Base-by-base conservation (phyloP, 2,113 vertebrate genomes). In the Oostethus manadensis region DNA sequence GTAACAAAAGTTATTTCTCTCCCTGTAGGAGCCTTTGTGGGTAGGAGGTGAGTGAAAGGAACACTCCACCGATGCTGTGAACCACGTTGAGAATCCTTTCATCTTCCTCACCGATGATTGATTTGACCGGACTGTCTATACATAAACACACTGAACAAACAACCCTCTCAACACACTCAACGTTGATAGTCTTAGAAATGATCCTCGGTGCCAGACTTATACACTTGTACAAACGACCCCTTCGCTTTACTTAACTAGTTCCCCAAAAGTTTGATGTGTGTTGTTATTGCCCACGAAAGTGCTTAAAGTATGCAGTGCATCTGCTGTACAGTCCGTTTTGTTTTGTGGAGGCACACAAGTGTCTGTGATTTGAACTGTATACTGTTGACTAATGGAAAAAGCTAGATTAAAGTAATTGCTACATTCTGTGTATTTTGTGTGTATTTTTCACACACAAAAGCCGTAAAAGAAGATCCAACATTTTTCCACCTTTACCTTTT, bases 321-420 rank as follows among this genome's bases (percentile, higher is more conserved):
- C 79, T 80, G 82, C 86, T 86, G 87, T 90, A 89, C 84, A 89
- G 86, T 88, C 87, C 85, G 80, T 88, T 87, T 80, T 85, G 87
- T 90, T 42, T 87, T 86, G 88, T 91, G 88, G 87, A 88, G 87
- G 81, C 85, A 87, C 88, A 79, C 83, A 81, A 86, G 81, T 89
- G 88, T 89, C 85, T 70, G 89, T 91, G 88, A 86, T 80, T 88
- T 89, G 77, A 90, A 88, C 86, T 91, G 89, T 90, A 90, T 86
- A 87, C 87, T 90, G 88, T 87, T 89, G 86, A 85, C 87, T 88
- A 85, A 85, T 88, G 85, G 87, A 88, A 86, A 79, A 83, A 88
- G 86, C 81, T 78, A 79, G 88, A 85, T 87, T 86, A 86, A 87
- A 85, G 76, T 74, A 83, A 88, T 90, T 86, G 84, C 87, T 89